A percentile compares a stretch with the other conserved stretches of the same genome.
Conservation (phyloP, 92 coral and sea anemone genomes). For the Porites evermanni region DNA sequence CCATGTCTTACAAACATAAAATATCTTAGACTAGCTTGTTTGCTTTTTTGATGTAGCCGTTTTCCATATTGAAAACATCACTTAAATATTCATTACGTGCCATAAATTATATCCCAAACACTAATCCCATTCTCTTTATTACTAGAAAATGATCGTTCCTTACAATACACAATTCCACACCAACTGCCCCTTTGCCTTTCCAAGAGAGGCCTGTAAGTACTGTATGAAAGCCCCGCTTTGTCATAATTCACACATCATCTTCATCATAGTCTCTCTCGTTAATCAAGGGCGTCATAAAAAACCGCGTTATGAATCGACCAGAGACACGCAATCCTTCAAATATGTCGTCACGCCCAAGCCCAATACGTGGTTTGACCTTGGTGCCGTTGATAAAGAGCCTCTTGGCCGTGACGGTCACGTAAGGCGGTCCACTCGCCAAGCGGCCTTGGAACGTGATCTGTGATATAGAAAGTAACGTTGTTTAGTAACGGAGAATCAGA, state of each 20-base stretch:
- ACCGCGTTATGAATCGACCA: constrained; percentile 71
- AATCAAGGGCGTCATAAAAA: constrained; percentile 78
- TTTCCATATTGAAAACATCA: too few relatives aligned
- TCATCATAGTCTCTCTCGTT: constrained; percentile 57
- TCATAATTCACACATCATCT: constrained; percentile 35
- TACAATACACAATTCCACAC: too few relatives aligned
- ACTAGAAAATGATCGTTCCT: too few relatives aligned
- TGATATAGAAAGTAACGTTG: background rate
- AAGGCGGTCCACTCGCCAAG: constrained; percentile 66
- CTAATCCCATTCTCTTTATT: too few relatives aligned
- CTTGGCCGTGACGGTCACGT: constrained; percentile 53
- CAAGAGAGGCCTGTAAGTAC: too few relatives aligned
- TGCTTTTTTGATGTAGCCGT: too few relatives aligned
- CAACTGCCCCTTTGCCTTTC: too few relatives aligned
- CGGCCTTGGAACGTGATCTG: constrained; percentile 74
- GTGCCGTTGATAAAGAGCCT: constrained; percentile 60
- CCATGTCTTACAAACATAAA: too few relatives aligned
- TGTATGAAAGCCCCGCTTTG: too few relatives aligned
- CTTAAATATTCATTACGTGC: too few relatives aligned
- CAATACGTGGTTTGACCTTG: constrained; percentile 55
- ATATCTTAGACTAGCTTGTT: too few relatives aligned
- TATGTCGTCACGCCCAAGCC: constrained; percentile 68
- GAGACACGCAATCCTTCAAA: constrained; percentile 68
- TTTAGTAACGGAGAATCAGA: background rate
- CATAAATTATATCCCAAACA: too few relatives aligned